Evolutionary conservation across 2,888 invertebrate species (phyloP).

Genomic region (Drosophila mimetica): DNA sequence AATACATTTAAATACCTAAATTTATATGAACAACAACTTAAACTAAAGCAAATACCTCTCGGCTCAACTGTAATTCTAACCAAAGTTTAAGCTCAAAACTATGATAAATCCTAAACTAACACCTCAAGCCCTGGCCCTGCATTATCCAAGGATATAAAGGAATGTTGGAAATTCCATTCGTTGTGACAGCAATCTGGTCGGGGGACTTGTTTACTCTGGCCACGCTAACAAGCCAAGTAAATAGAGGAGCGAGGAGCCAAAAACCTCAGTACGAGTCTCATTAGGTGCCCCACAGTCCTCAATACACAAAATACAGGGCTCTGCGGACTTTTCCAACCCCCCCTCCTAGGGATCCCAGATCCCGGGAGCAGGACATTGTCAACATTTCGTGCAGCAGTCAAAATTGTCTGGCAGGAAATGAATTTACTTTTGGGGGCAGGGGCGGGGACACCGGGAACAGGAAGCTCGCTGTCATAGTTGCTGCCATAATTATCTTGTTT

Average conservation of each 20-base stretch:
- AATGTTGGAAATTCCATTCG: constrained; percentile 22
- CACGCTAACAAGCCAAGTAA: constrained; percentile 71
- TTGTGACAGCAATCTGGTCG: constrained; percentile 26
- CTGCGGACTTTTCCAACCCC: neutral
- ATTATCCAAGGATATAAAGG: constrained; percentile 9
- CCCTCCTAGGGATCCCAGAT: neutral
- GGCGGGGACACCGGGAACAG: constrained; percentile 27
- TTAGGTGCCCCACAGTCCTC: constrained; percentile 49
- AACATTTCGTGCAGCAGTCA: constrained; percentile 73
- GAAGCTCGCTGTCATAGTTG: constrained; percentile 80
- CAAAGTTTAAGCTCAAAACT: neutral
- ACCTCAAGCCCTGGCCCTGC: constrained; percentile 1
- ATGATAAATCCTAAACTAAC: constrained; percentile 3
- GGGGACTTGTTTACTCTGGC: constrained; percentile 50
- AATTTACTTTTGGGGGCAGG: constrained; percentile 60
- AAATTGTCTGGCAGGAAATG: constrained; percentile 77
- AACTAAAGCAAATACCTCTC: neutral
- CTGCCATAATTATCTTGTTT: constrained; percentile 81
- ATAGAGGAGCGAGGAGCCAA: constrained; percentile 47
- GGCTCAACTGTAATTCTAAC: neutral
- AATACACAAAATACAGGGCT: constrained; percentile 46
- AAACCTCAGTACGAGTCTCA: constrained; percentile 51
- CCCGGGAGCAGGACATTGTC: constrained; percentile 60
- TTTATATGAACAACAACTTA: neutral
- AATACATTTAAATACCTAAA: neutral